Evolutionary conservation across 2,113 vertebrate species (phyloP).

Genomic region (Nyctereutes procyonoides): DNA sequence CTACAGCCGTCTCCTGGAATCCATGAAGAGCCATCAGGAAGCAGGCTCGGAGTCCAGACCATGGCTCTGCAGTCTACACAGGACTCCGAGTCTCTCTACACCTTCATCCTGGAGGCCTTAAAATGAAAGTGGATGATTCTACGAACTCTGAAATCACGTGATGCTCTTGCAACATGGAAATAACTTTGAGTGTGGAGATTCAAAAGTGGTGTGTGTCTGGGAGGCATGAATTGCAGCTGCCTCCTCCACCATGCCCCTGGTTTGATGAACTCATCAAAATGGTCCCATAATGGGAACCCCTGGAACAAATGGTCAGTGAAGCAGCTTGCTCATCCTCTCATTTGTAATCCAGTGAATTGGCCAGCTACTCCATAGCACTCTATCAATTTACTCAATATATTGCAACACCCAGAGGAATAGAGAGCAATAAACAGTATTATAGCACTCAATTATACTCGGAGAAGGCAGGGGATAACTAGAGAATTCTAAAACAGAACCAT

Average conservation of each 20-base stretch:
- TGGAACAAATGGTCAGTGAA: neutral
- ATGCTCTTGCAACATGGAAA: neutral
- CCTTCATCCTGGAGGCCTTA: neutral
- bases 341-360: neutral
- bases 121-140: neutral
- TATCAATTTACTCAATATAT: neutral
- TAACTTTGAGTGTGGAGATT: neutral
- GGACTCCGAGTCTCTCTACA: neutral
- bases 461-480: neutral
- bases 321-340: neutral
- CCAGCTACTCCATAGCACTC: neutral
- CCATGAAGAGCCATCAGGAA: no score
- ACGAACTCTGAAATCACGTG: neutral
- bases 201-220: neutral
- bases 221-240: neutral
- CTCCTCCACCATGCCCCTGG: no score
- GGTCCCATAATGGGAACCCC: neutral
- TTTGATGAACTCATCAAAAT: neutral
- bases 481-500: neutral
- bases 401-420: neutral
- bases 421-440: neutral
- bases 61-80: fast-evolving
- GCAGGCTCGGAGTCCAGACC: neutral
- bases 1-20: neutral
- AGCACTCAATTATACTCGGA: neutral